These are phyloP conservation scores for Gandaritis pyraliata DNA, from an alignment of 2,888 invertebrate genomes.

Conservation along the genomic window DNA sequence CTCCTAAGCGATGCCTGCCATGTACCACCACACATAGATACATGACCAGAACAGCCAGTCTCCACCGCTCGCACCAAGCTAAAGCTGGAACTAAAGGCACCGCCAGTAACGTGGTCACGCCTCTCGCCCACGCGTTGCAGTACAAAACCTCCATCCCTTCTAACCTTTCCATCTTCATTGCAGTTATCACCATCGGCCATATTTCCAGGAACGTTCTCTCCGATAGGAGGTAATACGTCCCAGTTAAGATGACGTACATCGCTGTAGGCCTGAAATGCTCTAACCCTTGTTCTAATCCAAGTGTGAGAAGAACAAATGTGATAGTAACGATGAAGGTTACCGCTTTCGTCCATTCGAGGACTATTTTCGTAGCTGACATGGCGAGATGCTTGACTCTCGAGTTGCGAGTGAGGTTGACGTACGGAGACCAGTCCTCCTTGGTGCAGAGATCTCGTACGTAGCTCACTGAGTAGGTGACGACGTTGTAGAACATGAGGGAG, in stretches of 20 bases:
- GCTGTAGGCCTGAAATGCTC: conserved; percentile 89
- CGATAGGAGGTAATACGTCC: conserved; percentile 88
- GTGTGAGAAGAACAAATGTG: conserved; percentile 89
- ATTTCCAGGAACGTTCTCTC: conserved; percentile 89
- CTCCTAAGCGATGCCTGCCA: conserved; percentile 85
- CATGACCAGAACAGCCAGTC: conserved; percentile 83
- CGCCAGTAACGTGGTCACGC: conserved; percentile 84
- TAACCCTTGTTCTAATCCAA: conserved; percentile 90
- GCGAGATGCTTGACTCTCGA: conserved; percentile 90
- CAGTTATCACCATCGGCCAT: conserved; percentile 84
- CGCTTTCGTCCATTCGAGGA: conserved; percentile 92
- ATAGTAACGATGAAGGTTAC: conserved; percentile 91
- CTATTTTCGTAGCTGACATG: conserved; percentile 92
- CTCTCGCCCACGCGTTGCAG: conserved; percentile 86
- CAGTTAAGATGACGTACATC: conserved; percentile 87
- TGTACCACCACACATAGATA: conserved; percentile 88
- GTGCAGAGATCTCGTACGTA: conserved; percentile 89
- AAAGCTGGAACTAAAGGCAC: conserved; percentile 83
- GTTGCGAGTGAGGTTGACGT: conserved; percentile 89
- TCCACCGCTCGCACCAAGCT: conserved; percentile 83
- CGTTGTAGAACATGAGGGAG: conserved; percentile 92
- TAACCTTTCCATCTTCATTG: conserved; percentile 85
- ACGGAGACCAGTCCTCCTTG: conserved; percentile 91
- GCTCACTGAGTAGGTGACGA: conserved; percentile 90
- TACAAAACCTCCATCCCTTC: conserved; percentile 90